These are phyloP conservation scores for Drosophila mettleri DNA, from an alignment of 2,888 invertebrate species.

Conservation along the genomic window DNA sequence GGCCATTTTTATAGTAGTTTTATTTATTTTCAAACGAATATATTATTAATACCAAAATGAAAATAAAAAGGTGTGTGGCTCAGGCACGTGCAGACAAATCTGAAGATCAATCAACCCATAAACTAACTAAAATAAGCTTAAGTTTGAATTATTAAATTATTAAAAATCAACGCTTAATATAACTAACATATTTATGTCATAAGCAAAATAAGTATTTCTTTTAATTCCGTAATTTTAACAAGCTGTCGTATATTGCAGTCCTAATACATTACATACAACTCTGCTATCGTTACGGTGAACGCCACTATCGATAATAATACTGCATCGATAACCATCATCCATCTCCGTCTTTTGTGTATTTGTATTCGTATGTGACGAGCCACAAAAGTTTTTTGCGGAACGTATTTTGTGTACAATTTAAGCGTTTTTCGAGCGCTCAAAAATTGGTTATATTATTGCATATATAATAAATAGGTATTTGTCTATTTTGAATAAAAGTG, in stretches of 20 bases:
- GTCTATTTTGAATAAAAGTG: conserved; percentile 49
- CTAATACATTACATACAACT: conserved; percentile 22
- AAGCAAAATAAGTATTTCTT: neutral
- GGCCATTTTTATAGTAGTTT: conserved; percentile 57
- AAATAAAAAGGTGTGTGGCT: conserved; percentile 18
- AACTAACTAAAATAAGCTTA: neutral
- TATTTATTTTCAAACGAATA: conserved; percentile 18
- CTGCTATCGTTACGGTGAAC: conserved; percentile 14
- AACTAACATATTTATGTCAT: neutral
- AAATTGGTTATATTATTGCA: conserved; percentile 60
- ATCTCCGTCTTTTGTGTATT: conserved; percentile 71
- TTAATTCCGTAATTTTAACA: conserved; percentile 9
- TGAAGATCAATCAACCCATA: neutral
- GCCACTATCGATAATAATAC: conserved; percentile 49
- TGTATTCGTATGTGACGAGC: conserved; percentile 82
- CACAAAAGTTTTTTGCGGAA: conserved; percentile 82
- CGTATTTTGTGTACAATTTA: conserved; percentile 79
- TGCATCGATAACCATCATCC: conserved; percentile 52
- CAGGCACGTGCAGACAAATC: conserved; percentile 26
- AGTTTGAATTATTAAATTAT: neutral
- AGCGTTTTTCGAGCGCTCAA: conserved; percentile 71
- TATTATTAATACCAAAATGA: conserved; percentile 12
- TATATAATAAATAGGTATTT: conserved; percentile 54
- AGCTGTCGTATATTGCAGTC: conserved; percentile 19
- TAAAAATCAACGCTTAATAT: neutral